phyloP scores from a whole-genome alignment of 1,140 invertebrate species.

The Trichomalopsis sarcophagae region DNA sequence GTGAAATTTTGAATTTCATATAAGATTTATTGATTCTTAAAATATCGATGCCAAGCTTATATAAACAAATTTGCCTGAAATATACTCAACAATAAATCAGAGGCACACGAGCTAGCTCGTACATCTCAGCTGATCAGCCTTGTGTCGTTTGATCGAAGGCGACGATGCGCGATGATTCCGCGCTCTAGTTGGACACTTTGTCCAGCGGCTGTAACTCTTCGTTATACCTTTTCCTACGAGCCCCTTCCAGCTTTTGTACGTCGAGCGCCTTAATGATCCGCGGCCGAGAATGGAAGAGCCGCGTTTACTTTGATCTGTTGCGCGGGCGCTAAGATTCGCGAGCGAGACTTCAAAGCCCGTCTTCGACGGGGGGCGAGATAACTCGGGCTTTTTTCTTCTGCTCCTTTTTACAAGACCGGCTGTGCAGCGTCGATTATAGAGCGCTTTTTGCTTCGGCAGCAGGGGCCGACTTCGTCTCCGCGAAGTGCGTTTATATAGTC shows the following conservation, averaged over 20 bases:
- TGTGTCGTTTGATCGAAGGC: conserved; percentile 20
- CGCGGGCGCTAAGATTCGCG: background rate
- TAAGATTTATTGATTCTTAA: no score
- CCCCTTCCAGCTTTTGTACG: background rate
- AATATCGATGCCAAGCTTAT: no score
- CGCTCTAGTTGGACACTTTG: conserved; percentile 14
- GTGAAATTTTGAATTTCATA: no score
- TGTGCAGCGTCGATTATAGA: conserved; percentile 11
- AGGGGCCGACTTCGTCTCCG: background rate
- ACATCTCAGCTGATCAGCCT: background rate
- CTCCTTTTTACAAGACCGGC: background rate
- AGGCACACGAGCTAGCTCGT: background rate
- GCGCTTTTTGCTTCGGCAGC: background rate
- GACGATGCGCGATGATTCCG: conserved; percentile 44
- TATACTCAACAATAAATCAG: background rate
- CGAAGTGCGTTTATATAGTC: background rate
- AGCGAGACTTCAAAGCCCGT: conserved; percentile 30
- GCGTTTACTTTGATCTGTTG: conserved; percentile 38
- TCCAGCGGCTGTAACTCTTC: background rate
- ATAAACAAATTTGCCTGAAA: no score
- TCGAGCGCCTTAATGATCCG: background rate
- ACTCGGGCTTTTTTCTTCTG: background rate
- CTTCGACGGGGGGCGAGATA: background rate
- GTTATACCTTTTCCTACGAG: background rate
- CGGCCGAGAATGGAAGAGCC: conserved; percentile 17